These are phyloP conservation scores for Aphelocoma californica DNA, from an alignment of 2,797 vertebrate species.

Conservation along the genomic window DNA sequence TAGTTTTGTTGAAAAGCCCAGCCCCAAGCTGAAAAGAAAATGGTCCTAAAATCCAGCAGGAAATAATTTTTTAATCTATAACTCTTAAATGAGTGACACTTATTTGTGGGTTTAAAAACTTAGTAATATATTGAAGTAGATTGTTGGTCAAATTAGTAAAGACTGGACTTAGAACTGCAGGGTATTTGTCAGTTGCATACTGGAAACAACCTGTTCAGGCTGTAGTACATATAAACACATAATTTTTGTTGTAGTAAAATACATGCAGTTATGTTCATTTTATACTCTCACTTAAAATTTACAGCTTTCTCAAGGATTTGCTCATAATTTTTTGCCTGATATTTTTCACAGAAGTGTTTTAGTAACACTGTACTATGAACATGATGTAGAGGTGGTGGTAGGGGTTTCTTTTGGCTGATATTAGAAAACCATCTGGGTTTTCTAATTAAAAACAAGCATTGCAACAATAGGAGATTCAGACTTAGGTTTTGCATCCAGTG, in stretches of 20 bases:
- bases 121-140: not conserved
- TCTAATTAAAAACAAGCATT: not conserved
- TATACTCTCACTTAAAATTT: not conserved
- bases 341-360: not conserved
- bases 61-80: not conserved
- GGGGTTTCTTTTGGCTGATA: not conserved
- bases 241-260: not conserved
- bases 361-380: not conserved
- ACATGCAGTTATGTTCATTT: not conserved
- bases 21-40: not conserved
- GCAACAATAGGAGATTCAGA: not conserved
- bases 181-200: not conserved
- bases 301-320: not conserved
- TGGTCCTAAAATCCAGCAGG: not conserved
- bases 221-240: not conserved
- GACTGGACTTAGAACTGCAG: not conserved
- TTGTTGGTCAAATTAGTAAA: not conserved
- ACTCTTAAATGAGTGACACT: not conserved
- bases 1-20: not conserved
- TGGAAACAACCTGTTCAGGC: not conserved
- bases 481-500: not conserved
- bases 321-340: not conserved
- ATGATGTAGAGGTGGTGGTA: not conserved
- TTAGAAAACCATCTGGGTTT: not conserved
- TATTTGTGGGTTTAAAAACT: not conserved